Conservation (phyloP, 2,797 vertebrate species). For the Corythornis leucogaster region DNA sequence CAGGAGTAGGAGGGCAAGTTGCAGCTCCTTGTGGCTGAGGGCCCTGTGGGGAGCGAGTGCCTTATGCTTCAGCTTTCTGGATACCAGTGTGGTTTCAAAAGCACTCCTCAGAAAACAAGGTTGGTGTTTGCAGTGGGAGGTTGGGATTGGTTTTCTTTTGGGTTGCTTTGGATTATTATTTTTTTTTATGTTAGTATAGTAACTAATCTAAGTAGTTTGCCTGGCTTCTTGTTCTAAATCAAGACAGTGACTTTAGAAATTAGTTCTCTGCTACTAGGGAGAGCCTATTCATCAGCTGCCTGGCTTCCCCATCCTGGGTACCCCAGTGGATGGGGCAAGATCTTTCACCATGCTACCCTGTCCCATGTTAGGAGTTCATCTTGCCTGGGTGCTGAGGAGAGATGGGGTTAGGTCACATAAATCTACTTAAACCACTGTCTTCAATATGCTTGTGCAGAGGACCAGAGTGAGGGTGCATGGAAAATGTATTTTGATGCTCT, state of each 20-base stretch:
- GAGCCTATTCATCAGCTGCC: neutral
- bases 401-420: neutral
- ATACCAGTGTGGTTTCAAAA: neutral
- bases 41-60: neutral
- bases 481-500: neutral
- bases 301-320: neutral
- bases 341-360: neutral
- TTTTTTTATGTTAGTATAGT: neutral
- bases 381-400: neutral
- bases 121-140: neutral
- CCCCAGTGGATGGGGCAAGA: neutral
- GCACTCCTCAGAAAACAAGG: neutral
- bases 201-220: neutral
- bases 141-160: neutral
- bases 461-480: neutral
- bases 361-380: neutral
- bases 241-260: neutral
- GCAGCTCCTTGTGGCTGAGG: neutral
- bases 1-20: neutral
- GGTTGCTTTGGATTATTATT: neutral
- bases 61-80: rapidly evolving
- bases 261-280: neutral
- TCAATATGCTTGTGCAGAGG: neutral
- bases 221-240: neutral
- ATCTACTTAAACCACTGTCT: neutral